phyloP scores from a whole-genome alignment of 2,888 invertebrate species.

The Cephonodes hylas region DNA sequence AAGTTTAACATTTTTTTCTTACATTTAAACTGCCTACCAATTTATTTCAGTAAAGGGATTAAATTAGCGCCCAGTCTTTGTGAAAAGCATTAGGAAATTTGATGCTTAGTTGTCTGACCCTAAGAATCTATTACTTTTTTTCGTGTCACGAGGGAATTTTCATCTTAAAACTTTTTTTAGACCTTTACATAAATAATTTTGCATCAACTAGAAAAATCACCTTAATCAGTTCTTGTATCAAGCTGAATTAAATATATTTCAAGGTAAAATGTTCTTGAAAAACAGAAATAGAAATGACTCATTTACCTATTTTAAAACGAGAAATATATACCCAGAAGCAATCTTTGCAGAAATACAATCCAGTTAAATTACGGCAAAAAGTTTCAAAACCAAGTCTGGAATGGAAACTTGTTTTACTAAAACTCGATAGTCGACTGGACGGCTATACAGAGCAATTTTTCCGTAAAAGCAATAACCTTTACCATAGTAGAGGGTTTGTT shows the following conservation, averaged over 20 bases:
- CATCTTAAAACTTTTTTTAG: background rate
- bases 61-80: too few species aligned
- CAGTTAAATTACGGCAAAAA: background rate
- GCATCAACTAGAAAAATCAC: too few species aligned
- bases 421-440: background rate
- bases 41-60: too few species aligned
- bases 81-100: background rate
- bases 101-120: background rate
- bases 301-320: background rate
- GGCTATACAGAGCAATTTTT: background rate
- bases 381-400: background rate
- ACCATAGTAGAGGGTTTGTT: constrained; percentile 18
- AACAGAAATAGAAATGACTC: too few species aligned
- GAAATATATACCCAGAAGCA: background rate
- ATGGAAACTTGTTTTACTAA: background rate
- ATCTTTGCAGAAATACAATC: background rate
- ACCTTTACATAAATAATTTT: too few species aligned
- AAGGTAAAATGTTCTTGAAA: too few species aligned
- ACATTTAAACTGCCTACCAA: too few species aligned
- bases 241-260: too few species aligned
- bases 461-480: constrained; percentile 8
- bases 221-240: too few species aligned
- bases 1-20: too few species aligned
- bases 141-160: background rate
- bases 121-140: background rate